Evolutionary conservation across 2,797 vertebrate genomes (phyloP), one percentile per base, ranked within the genome.

Genomic region (Gouania willdenowi): DNA sequence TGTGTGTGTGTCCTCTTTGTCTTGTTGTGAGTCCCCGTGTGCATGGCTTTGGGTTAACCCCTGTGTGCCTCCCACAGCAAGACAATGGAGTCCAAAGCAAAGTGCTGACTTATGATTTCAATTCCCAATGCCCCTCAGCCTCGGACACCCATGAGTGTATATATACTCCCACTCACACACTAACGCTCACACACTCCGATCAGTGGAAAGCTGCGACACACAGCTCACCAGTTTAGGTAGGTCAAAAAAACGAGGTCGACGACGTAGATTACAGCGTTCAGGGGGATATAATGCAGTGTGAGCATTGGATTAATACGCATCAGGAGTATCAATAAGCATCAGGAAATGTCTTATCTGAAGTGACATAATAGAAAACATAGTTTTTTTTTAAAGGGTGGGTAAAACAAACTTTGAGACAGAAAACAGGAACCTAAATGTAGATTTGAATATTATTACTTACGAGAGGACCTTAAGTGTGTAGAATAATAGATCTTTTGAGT

Each of bases 81-180:
- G 86, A 92, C 91, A 94, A 92, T 86, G 86, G 75, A 75, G 59
- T 77, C 84, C 77, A 89, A 88, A 88, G 84, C 84, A 93, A 92
- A 92, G 73, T 95, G 95, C 95, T 98, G 95, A 97, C 93, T n/a
- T n/a, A 32, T 61, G 82, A 77, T 76, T 56, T 82, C 78, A 82
- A 41, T 53, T 66, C 10, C 65, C 76, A 72, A 58, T 46, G 55
- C 46, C 38, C 72, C 37, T 70, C 26, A 40, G 54, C 64, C 73
- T 34, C 61, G 14, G 55, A 9, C 53, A 68, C 64, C 55, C 44
- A 6, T 22, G 43, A 52, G 83, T 89, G 91, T 94, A 92, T 93
- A 97, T 91, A 92, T 86, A 43, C 79, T 66, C 84, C 80, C 69
- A 53, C 54, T 54, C 25, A 41, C 71, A 52, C 45, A n/a, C n/a